Base-by-base conservation (phyloP, 2,888 invertebrate genomes). In the Nudaria mundana region DNA sequence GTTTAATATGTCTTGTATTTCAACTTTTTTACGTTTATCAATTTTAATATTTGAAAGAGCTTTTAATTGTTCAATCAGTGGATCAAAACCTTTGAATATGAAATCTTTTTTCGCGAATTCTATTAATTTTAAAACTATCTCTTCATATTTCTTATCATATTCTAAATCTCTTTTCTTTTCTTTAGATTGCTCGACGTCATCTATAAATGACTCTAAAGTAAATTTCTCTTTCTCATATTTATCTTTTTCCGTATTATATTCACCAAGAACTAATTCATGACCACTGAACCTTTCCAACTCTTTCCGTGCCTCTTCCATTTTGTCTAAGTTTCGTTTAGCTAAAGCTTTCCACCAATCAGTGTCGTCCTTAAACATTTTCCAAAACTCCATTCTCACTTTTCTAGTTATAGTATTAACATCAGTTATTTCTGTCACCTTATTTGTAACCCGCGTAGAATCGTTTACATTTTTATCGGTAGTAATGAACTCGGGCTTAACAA, bases 301-400 rank as follows among this genome's bases (percentile, higher is more conserved):
- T 32, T 71, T 62, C 50, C 81, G 79, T 0, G 88, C 81, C 41
- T 87, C 86, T 30, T 88, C 82, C 82, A 88, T 86, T 65, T 82
- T 87, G 1, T 85, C 78, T 7, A 89, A 55, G 57, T 89, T 85
- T 34, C 87, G 78, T 39, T 86, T 80, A 1, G 89, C 88, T 12
- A 89, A 50, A 0, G 79, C 87, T 36, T 81, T 86, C 89, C 89
- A 89, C 77, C 86, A 82, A 34, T 88, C 89, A 0, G 86, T 78
- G 22, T 89, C 89, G 41, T 88, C 82, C 50, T 79, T 81, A 49
- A 89, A 88, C 56, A 89, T 67, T 37, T 76, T 81, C 86, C 86
- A 87, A 51, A 88, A 87, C 29, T 85, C 74, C 18, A 67, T 61
- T 45, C 69, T 76, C 0, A 73, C 67, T 49, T 74, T 72, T 40